These are phyloP conservation scores for Phenganax marumi DNA, from an alignment of 92 coral and sea anemone genomes.

Conservation along the genomic window DNA sequence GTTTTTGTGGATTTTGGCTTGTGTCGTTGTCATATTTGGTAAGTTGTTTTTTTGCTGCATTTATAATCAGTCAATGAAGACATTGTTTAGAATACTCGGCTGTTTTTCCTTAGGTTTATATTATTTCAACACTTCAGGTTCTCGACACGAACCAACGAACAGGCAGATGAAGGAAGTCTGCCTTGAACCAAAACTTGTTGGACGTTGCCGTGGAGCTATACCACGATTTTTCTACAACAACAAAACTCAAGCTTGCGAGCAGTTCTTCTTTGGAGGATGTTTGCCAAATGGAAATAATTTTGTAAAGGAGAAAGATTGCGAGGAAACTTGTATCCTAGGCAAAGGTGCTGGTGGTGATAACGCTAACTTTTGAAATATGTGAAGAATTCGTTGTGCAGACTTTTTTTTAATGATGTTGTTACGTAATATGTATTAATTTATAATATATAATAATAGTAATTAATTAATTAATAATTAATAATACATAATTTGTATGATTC, in stretches of 20 bases:
- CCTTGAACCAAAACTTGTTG: conserved; percentile 45
- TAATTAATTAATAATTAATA: too few relatives aligned
- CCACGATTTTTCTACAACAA: conserved; percentile 60
- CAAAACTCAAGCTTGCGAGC: conserved; percentile 50
- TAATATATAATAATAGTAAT: neutral
- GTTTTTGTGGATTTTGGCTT: neutral
- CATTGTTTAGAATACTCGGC: neutral
- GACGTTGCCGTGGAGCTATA: conserved; percentile 60
- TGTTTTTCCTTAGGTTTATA: neutral
- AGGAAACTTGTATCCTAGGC: conserved; percentile 29
- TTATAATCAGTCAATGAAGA: neutral
- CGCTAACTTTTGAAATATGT: neutral
- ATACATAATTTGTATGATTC: too few relatives aligned
- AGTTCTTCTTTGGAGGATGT: conserved; percentile 68
- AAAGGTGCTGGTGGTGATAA: neutral
- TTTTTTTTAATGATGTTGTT: neutral
- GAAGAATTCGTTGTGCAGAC: too few relatives aligned
- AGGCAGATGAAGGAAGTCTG: conserved; percentile 26
- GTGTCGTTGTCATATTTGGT: conserved; percentile 2
- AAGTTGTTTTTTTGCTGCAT: neutral
- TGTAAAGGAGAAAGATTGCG: conserved; percentile 54
- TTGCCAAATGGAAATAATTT: conserved; percentile 61
- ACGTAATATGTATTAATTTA: neutral
- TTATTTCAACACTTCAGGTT: conserved; percentile 25
- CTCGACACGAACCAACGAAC: neutral